These are phyloP conservation scores for Rhinolophus ferrumequinum DNA, from an alignment of 2,113 vertebrate species.

Conservation along the genomic window DNA sequence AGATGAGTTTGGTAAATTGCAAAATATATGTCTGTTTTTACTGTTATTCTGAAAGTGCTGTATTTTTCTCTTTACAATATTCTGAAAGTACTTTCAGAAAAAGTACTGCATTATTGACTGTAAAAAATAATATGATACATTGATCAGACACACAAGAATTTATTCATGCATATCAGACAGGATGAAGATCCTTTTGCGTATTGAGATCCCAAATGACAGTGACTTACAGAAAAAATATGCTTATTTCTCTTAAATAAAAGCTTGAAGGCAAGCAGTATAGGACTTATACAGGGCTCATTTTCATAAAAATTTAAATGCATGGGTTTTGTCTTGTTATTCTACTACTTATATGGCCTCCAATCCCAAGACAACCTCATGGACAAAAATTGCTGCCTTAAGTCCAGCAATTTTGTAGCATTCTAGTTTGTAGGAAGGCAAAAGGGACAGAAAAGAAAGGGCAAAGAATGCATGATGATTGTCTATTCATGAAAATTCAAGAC, in stretches of 20 bases:
- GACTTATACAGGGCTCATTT: not conserved
- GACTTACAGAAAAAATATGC: not conserved
- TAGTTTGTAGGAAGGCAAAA: not conserved
- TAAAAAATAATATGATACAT: not conserved
- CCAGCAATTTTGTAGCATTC: not conserved
- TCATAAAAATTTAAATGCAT: not conserved
- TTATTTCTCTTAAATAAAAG: not conserved
- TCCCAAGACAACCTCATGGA: not conserved
- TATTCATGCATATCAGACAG: not conserved
- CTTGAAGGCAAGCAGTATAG: not conserved
- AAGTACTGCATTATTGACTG: too few species aligned
- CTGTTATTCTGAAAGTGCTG: not conserved
- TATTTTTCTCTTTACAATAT: too few species aligned
- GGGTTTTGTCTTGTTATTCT: not conserved
- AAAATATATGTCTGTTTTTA: not conserved
- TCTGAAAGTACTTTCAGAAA: too few species aligned
- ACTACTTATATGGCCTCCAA: not conserved
- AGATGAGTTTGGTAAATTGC: not conserved
- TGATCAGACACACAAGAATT: not conserved
- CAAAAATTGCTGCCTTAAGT: not conserved
- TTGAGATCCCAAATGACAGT: not conserved
- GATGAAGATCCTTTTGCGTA: not conserved
- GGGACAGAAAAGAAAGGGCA: not conserved
- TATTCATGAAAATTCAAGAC: not conserved
- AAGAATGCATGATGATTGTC: not conserved